These are phyloP conservation scores for Watsonalla binaria DNA, from an alignment of 2,888 invertebrate genomes.

Conservation along the genomic window DNA sequence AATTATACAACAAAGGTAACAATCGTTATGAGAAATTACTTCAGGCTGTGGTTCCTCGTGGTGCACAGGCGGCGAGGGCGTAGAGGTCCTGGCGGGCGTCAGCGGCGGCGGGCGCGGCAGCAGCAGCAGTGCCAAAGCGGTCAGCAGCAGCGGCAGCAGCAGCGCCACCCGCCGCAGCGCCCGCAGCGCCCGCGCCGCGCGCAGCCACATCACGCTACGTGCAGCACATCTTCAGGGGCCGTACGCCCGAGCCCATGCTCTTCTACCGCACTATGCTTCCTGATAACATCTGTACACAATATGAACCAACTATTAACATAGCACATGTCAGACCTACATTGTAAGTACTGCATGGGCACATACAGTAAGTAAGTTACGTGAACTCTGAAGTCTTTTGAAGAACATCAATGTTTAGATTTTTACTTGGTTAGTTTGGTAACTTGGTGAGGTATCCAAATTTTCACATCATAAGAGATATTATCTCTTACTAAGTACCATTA, in stretches of 20 bases:
- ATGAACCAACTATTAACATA: too few species aligned
- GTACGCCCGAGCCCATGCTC: slow-evolving; percentile 21
- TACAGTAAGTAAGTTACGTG: too few species aligned
- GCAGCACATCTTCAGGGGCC: slow-evolving; percentile 18
- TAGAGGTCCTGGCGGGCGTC: slow-evolving; percentile 30
- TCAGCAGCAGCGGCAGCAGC: slow-evolving; percentile 71
- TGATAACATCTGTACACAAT: neutral
- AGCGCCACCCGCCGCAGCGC: slow-evolving; percentile 65
- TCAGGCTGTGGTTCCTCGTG: slow-evolving; percentile 35
- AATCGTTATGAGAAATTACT: slow-evolving; percentile 18
- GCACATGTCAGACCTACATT: too few species aligned
- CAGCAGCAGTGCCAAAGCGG: slow-evolving; percentile 73
- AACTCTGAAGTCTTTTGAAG: too few species aligned
- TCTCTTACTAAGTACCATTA: too few species aligned
- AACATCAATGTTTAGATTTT: too few species aligned
- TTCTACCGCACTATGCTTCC: slow-evolving; percentile 4
- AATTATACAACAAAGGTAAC: neutral
- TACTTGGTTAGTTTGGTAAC: too few species aligned
- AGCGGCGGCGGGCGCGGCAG: slow-evolving; percentile 61
- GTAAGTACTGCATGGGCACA: too few species aligned
- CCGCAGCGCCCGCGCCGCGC: slow-evolving; percentile 59
- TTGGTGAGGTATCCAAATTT: too few species aligned
- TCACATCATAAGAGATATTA: too few species aligned
- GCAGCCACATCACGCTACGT: slow-evolving; percentile 57
- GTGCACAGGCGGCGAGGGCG: slow-evolving; percentile 23